Conservation (phyloP, 2,113 vertebrate genomes). For the Megaceryle maxima region DNA sequence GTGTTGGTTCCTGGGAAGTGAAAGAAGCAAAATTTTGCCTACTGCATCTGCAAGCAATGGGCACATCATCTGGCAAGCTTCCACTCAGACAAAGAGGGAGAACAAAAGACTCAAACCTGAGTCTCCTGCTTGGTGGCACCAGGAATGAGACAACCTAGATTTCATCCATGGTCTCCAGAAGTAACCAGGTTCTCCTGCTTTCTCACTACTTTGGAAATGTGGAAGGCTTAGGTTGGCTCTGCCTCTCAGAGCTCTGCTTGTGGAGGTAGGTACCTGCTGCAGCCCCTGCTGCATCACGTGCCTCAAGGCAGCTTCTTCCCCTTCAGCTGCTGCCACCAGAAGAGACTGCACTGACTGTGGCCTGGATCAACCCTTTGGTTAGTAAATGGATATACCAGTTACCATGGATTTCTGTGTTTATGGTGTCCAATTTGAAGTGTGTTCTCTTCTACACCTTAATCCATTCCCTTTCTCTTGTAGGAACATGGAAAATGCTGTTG, state of each 20-base stretch:
- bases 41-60: neutral
- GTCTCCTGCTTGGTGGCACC: neutral
- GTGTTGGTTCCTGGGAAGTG: neutral
- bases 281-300: neutral
- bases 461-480: neutral
- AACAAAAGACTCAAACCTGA: neutral
- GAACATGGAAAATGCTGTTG: neutral
- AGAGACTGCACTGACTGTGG: neutral
- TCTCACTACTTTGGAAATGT: neutral
- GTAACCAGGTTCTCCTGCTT: neutral
- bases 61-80: neutral
- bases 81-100: neutral
- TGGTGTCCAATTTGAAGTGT: neutral
- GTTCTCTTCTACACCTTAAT: neutral
- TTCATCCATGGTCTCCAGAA: neutral
- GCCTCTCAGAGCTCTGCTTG: neutral
- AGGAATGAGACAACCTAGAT: neutral
- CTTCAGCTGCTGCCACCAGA: neutral
- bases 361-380: neutral
- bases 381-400: neutral
- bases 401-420: neutral
- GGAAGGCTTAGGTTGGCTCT: neutral
- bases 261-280: neutral
- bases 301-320: neutral
- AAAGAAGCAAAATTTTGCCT: neutral